These are phyloP conservation scores for Vollenhovia emeryi DNA, from an alignment of 1,140 invertebrate species.

Conservation along the genomic window DNA sequence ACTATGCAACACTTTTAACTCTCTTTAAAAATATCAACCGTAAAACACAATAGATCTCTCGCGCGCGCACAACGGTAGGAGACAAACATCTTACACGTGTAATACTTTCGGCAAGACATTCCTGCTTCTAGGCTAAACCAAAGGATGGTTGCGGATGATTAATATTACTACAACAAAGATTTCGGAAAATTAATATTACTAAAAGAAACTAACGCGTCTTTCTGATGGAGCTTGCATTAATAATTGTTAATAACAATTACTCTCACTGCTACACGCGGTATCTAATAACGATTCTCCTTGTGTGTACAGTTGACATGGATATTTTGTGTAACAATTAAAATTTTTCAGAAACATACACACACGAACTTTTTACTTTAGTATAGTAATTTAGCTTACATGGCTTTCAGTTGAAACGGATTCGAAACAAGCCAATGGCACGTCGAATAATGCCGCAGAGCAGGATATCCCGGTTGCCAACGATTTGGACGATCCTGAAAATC, in stretches of 20 bases:
- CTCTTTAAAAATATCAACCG: neutral
- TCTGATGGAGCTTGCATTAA: neutral
- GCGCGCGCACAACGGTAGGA: too few species aligned
- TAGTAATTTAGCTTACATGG: constrained; percentile 68
- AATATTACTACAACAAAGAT: neutral
- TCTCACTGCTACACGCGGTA: constrained; percentile 4
- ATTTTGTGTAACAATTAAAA: constrained; percentile 45
- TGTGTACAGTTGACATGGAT: neutral
- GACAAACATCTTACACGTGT: neutral
- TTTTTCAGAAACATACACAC: constrained; percentile 41
- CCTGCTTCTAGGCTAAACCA: neutral
- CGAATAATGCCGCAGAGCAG: constrained; percentile 17
- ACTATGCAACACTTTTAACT: constrained; percentile 19
- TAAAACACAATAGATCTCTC: neutral
- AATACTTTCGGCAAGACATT: constrained; percentile 1
- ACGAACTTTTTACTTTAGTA: constrained; percentile 55
- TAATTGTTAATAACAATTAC: constrained; percentile 15
- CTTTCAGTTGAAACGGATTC: constrained; percentile 69
- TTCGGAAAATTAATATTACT: neutral
- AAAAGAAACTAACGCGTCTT: constrained; percentile 20
- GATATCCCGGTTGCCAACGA: neutral
- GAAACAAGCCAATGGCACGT: constrained; percentile 52
- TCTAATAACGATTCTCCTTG: constrained; percentile 7
- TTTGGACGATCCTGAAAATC: constrained; percentile 45
- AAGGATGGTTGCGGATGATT: neutral